These are phyloP conservation scores for Rafetus swinhoei DNA, from an alignment of 2,113 vertebrate species.

Conservation along the genomic window DNA sequence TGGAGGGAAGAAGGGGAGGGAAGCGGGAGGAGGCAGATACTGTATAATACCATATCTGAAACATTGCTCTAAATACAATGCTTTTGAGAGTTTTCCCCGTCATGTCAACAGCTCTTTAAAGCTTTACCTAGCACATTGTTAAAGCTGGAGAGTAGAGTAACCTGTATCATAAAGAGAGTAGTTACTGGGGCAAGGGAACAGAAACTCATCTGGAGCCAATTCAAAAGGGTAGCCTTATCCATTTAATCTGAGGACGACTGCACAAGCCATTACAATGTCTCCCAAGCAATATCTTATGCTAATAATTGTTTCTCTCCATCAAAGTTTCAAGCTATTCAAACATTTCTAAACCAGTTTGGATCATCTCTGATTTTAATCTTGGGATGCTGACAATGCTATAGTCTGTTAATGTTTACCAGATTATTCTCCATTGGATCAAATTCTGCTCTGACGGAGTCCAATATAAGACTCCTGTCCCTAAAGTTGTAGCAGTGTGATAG, in stretches of 20 bases:
- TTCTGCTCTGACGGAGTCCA: neutral
- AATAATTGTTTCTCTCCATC: neutral
- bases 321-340: neutral
- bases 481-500: neutral
- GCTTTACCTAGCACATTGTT: constrained; percentile 4
- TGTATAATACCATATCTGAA: constrained; percentile 46
- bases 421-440: neutral
- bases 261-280: neutral
- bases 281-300: neutral
- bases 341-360: neutral
- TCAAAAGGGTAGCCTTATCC: neutral
- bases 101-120: constrained; percentile 54
- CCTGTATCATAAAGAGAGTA: constrained; percentile 2
- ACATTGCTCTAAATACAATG: constrained; percentile 42
- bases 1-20: neutral
- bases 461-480: neutral
- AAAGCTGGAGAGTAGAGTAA: constrained; percentile 35
- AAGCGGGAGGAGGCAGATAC: neutral
- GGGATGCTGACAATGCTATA: neutral
- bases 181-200: constrained; percentile 36
- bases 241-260: neutral
- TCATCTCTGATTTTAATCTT: neutral
- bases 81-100: constrained; percentile 54
- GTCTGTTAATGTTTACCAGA: neutral
- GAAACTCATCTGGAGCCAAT: constrained; percentile 4